phyloP scores from a whole-genome alignment of 2,888 invertebrate genomes.

The Patella depressa region DNA sequence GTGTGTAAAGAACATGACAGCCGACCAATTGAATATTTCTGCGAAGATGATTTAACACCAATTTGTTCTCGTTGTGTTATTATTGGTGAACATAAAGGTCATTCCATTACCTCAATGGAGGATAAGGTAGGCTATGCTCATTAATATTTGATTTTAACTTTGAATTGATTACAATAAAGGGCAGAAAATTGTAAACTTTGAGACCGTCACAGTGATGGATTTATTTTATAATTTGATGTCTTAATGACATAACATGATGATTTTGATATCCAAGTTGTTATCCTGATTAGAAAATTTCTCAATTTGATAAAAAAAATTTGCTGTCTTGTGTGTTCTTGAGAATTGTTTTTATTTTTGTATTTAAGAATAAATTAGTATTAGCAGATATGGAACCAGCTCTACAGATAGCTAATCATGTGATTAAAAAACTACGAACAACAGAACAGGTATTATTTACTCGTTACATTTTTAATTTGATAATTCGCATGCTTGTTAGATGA shows the following conservation, averaged over 20 bases:
- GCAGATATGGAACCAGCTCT: slow-evolving; percentile 56
- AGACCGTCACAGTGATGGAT: neutral
- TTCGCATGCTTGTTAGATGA: too few relatives aligned
- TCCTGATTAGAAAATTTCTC: too few relatives aligned
- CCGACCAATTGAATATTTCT: slow-evolving; percentile 66
- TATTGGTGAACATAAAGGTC: slow-evolving; percentile 66
- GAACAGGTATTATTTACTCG: slow-evolving; percentile 45
- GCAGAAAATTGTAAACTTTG: too few relatives aligned
- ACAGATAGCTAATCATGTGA: slow-evolving; percentile 48
- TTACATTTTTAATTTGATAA: too few relatives aligned
- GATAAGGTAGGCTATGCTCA: slow-evolving; percentile 56
- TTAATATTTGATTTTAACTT: neutral
- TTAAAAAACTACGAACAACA: slow-evolving; percentile 47
- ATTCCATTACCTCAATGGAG: slow-evolving; percentile 65
- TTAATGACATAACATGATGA: neutral
- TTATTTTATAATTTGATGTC: neutral
- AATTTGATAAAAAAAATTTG: too few relatives aligned
- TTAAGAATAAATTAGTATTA: slow-evolving; percentile 53
- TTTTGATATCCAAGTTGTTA: neutral
- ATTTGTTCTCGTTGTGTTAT: slow-evolving; percentile 69
- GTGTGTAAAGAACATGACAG: slow-evolving; percentile 56
- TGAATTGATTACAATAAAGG: too few relatives aligned
- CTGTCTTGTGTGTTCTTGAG: neutral
- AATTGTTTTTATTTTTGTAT: slow-evolving; percentile 18
- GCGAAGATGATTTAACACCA: slow-evolving; percentile 63